These are phyloP conservation scores for Spongilla lacustris DNA, from an alignment of 37 sponge, comb jelly and placozoan species.

Conservation along the genomic window DNA sequence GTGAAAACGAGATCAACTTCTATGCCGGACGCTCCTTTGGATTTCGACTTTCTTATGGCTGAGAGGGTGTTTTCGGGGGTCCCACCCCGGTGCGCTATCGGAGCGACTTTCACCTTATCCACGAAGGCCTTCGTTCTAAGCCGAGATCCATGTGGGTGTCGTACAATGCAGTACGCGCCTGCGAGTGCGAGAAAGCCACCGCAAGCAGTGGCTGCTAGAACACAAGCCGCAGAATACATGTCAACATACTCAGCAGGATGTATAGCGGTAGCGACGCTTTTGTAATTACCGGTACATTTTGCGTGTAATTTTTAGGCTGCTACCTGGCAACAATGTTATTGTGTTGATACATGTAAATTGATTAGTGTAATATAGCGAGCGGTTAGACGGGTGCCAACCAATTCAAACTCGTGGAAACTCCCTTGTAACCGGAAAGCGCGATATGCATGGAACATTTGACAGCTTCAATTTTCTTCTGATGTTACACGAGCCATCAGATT, in stretches of 20 bases:
- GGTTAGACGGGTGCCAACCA: no score
- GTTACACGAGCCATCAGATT: no score
- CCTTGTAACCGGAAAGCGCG: no score
- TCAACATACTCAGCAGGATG: background rate
- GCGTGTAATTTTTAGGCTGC: background rate
- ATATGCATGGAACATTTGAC: no score
- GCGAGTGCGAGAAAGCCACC: background rate
- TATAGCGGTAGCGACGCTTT: background rate
- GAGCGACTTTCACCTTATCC: background rate
- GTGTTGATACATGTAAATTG: no score
- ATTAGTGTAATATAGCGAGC: no score
- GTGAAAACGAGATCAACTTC: slow-evolving; percentile 72
- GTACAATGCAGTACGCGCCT: background rate
- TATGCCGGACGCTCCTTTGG: slow-evolving; percentile 57
- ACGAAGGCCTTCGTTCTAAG: background rate
- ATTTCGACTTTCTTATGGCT: slow-evolving; percentile 41
- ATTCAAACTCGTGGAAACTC: no score
- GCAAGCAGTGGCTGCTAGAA: background rate
- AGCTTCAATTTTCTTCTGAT: no score
- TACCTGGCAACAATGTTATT: no score
- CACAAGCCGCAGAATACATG: background rate
- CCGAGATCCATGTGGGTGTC: background rate
- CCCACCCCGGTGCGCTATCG: slow-evolving; percentile 74
- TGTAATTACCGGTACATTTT: background rate
- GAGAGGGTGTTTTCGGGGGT: slow-evolving; percentile 80